A percentile compares a stretch with the other conserved stretches of the same genome.
Evolutionary conservation across 2,797 vertebrate species (phyloP).

Genomic region (Dendrocincla tyrannina): DNA sequence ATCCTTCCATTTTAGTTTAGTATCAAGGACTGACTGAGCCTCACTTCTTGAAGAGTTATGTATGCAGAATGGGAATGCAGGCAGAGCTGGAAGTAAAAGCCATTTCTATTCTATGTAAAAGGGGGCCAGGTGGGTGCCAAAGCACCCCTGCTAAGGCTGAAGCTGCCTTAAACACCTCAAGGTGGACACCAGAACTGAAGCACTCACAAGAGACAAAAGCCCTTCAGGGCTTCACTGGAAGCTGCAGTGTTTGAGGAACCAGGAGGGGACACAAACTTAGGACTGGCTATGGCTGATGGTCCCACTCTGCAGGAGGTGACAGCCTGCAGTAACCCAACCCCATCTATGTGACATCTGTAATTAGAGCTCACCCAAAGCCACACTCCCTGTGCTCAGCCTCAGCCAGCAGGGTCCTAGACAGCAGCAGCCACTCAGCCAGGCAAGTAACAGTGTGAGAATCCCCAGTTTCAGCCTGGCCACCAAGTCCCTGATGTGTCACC

Average conservation of each 20-base stretch:
- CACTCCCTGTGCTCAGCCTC: background rate
- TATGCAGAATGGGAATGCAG: background rate
- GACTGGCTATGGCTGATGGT: background rate
- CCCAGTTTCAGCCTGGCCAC: background rate
- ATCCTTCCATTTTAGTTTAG: background rate
- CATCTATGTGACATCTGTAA: background rate
- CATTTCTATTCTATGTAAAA: background rate
- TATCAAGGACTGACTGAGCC: background rate
- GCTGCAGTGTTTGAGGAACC: background rate
- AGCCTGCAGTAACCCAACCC: background rate
- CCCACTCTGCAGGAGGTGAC: background rate
- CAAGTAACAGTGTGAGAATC: accelerated
- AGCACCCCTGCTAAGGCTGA: background rate
- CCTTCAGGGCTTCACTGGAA: background rate
- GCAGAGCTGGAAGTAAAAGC: background rate
- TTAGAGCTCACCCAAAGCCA: background rate
- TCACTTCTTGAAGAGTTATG: background rate
- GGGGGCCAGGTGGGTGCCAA: background rate
- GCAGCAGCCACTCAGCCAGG: background rate
- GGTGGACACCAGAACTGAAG: background rate
- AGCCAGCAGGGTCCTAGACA: background rate
- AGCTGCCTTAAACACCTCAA: background rate
- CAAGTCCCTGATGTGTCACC: background rate
- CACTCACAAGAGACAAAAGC: accelerated
- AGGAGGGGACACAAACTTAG: background rate